Evolutionary conservation across 1,140 invertebrate species (phyloP).

Genomic region (Holcopasites calliopsidis): DNA sequence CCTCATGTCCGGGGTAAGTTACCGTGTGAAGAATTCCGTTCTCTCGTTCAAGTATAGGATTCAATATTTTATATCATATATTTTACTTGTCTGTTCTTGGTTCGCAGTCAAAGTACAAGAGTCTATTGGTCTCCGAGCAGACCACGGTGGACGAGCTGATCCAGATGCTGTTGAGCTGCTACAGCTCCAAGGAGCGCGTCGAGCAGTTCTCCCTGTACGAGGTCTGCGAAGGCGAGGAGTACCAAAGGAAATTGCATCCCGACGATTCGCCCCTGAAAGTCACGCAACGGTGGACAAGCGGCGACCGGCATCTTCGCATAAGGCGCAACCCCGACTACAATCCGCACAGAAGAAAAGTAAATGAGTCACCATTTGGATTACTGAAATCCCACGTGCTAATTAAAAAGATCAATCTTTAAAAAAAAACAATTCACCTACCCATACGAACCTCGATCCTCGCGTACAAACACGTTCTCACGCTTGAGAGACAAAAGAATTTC

Average conservation of each 20-base stretch:
- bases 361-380: too few species aligned
- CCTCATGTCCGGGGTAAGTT: slow-evolving; percentile 89
- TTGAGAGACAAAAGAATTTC: slow-evolving; percentile 21
- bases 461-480: slow-evolving; percentile 5
- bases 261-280: slow-evolving; percentile 92
- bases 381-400: too few species aligned
- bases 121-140: slow-evolving; percentile 91
- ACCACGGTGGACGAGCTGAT: slow-evolving; percentile 95
- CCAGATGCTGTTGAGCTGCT: slow-evolving; percentile 91
- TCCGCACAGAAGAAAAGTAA: slow-evolving; percentile 83
- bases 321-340: slow-evolving; percentile 88
- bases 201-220: slow-evolving; percentile 94
- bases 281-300: slow-evolving; percentile 86
- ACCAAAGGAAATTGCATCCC: slow-evolving; percentile 91
- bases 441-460: too few species aligned
- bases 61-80: too few species aligned
- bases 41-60: not conserved
- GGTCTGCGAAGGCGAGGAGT: slow-evolving; percentile 86
- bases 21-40: not conserved
- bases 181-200: slow-evolving; percentile 89
- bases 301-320: slow-evolving; percentile 88
- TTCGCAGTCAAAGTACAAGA: slow-evolving; percentile 92
- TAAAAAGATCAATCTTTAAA: too few species aligned
- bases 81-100: too few species aligned
- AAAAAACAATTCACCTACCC: too few species aligned